Evolutionary conservation across 2,797 vertebrate species (phyloP).

Genomic region (Parauchenoglanis punctatus): DNA sequence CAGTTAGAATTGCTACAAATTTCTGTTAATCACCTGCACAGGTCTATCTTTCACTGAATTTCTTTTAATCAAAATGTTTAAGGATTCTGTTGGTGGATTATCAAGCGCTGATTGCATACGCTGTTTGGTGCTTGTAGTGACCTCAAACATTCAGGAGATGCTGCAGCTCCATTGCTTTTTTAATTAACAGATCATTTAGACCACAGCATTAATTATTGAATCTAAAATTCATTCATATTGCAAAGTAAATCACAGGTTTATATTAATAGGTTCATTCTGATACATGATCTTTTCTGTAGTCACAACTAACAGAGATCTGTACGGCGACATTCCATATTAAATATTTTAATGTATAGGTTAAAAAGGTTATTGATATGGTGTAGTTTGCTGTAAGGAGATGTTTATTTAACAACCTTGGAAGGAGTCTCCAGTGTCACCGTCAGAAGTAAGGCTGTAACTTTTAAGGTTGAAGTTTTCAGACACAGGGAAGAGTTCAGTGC

Average conservation of each 20-base stretch:
- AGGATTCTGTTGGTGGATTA: not conserved
- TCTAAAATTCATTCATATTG: not conserved
- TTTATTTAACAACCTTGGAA: not conserved
- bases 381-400: not conserved
- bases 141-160: not conserved
- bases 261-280: not conserved
- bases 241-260: not conserved
- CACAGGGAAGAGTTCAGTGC: too few relatives aligned
- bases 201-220: not conserved
- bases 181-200: not conserved
- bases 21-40: not conserved
- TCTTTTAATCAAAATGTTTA: not conserved
- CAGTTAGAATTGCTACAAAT: not conserved
- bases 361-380: not conserved
- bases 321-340: not conserved
- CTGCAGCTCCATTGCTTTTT: not conserved
- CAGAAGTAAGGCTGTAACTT: not conserved
- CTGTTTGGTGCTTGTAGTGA: not conserved
- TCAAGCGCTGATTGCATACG: not conserved
- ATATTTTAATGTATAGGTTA: not conserved
- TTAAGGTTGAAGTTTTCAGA: not conserved
- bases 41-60: not conserved
- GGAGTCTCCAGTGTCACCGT: not conserved
- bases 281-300: not conserved
- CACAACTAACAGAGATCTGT: not conserved